Conservation (phyloP, 1,140 invertebrate genomes). For the Drosophila yakuba region DNA sequence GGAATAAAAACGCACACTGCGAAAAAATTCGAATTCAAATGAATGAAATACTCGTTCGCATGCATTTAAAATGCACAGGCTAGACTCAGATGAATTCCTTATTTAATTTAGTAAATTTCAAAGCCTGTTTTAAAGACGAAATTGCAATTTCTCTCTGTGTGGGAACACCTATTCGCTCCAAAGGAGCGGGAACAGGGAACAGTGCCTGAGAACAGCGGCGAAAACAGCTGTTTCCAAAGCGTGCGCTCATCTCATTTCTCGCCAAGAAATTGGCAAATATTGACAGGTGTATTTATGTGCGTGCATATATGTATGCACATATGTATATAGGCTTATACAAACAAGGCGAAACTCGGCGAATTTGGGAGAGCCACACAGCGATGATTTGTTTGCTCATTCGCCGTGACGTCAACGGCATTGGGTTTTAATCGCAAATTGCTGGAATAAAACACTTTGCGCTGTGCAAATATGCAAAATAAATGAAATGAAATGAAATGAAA, state of each 20-base stretch:
- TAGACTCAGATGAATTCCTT: too few relatives aligned
- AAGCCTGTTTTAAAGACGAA: too few relatives aligned
- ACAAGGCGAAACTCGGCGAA: constrained; percentile 43
- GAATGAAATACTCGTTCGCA: too few relatives aligned
- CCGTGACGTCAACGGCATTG: constrained; percentile 56
- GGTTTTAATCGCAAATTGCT: constrained; percentile 22
- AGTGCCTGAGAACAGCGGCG: constrained; percentile 7
- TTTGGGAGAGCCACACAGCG: constrained; percentile 29
- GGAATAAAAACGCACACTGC: neutral
- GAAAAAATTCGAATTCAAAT: neutral
- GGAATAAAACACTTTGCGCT: constrained; percentile 19
- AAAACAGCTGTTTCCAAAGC: constrained; percentile 45
- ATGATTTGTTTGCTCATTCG: constrained; percentile 55
- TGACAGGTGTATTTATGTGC: constrained; percentile 20
- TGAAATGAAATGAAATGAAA: neutral
- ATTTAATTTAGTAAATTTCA: too few relatives aligned
- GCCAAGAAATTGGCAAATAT: constrained; percentile 49
- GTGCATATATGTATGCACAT: neutral
- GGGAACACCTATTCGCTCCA: neutral
- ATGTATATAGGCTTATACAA: constrained; percentile 15
- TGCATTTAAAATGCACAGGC: too few relatives aligned
- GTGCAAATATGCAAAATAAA: constrained; percentile 44
- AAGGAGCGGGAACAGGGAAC: neutral
- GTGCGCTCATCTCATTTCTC: constrained; percentile 52
- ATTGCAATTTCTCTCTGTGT: neutral